Conservation (phyloP, 2,888 invertebrate species). For the Mycalesis mineus region DNA sequence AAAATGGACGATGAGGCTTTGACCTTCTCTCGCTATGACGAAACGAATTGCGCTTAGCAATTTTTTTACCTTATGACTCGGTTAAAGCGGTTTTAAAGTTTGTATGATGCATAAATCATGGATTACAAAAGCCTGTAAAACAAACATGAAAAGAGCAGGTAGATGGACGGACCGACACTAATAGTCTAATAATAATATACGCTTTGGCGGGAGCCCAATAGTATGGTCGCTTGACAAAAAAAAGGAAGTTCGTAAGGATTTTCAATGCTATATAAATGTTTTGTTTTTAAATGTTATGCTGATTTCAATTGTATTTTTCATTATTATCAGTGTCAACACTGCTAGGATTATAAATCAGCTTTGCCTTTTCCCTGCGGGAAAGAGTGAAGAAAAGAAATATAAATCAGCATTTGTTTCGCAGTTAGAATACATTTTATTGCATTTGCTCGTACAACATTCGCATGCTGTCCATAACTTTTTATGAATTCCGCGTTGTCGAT, state of each 20-base stretch:
- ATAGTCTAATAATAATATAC: conserved; percentile 69
- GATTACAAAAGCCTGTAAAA: conserved; percentile 22
- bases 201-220: conserved; percentile 63
- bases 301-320: background rate
- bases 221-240: conserved; percentile 48
- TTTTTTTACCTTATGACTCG: conserved; percentile 19
- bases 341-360: conserved; percentile 10
- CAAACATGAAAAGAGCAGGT: conserved; percentile 46
- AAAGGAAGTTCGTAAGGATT: conserved; percentile 18
- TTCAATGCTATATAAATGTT: background rate
- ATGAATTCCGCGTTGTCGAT: conserved; percentile 12
- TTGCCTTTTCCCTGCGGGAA: no score
- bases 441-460: background rate
- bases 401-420: conserved; percentile 8
- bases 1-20: conserved; percentile 23
- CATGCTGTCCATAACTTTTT: conserved; percentile 14
- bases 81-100: background rate
- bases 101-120: conserved; percentile 15
- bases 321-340: background rate
- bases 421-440: conserved; percentile 8
- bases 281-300: no score
- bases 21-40: conserved; percentile 28
- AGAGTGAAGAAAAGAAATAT: no score
- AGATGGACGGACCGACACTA: conserved; percentile 53
- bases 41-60: conserved; percentile 17